Conservation (phyloP, 2,113 vertebrate genomes). For the Nesogale talazaci region DNA sequence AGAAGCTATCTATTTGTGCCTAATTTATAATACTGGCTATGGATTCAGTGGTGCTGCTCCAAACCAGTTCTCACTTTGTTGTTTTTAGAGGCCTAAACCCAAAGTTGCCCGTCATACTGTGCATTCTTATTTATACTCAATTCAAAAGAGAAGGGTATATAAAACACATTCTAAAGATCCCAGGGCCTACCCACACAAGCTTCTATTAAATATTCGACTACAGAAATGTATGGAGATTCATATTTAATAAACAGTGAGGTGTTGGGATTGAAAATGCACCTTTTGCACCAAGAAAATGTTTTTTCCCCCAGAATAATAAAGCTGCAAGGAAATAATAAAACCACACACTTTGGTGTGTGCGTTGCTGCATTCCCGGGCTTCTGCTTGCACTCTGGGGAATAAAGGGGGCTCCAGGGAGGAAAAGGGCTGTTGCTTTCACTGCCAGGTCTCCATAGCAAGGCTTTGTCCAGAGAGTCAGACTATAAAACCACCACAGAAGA, state of each 20-base stretch:
- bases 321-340: background rate
- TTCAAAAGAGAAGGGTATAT: background rate
- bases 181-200: background rate
- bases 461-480: background rate
- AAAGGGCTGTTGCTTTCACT: background rate
- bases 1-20: constrained; percentile 1
- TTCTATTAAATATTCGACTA: background rate
- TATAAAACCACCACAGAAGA: background rate
- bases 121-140: constrained; percentile 26
- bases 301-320: background rate
- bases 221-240: constrained; percentile 5
- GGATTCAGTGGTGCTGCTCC: background rate
- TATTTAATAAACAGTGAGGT: constrained; percentile 10
- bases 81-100: background rate
- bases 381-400: too few relatives aligned
- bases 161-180: background rate
- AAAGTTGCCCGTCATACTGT: constrained; percentile 10
- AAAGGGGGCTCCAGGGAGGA: background rate
- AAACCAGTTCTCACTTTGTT: constrained; percentile 20
- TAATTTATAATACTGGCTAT: background rate
- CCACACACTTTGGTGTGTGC: background rate
- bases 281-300: background rate
- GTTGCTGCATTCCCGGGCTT: too few relatives aligned
- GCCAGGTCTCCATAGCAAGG: background rate
- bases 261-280: background rate